phyloP scores from a whole-genome alignment of 2,113 vertebrate species.

The Corydoras maculifer region DNA sequence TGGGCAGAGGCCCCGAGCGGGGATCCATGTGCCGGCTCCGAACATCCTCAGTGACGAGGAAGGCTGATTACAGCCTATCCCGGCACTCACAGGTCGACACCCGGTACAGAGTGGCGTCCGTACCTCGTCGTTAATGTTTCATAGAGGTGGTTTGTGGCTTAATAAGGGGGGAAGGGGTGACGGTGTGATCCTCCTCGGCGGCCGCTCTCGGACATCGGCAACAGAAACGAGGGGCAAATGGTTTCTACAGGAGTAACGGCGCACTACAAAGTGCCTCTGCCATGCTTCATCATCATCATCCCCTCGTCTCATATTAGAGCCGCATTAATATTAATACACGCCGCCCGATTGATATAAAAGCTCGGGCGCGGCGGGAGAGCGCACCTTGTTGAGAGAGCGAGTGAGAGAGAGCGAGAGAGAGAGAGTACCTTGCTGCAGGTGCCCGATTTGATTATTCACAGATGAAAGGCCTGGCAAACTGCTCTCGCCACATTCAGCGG shows the following conservation, averaged over 20 bases:
- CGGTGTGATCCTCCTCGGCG: too few relatives aligned
- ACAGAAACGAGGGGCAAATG: not conserved
- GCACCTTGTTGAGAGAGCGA: conserved; percentile 5
- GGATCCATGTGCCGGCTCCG: too few relatives aligned
- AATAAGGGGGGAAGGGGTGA: too few relatives aligned
- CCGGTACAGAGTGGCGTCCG: too few relatives aligned
- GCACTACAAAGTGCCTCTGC: not conserved
- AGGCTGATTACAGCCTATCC: too few relatives aligned
- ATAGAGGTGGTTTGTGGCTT: too few relatives aligned
- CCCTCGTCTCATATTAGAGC: not conserved
- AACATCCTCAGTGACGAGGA: too few relatives aligned
- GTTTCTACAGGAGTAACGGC: not conserved
- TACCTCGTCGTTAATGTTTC: too few relatives aligned
- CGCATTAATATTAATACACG: conserved; percentile 23
- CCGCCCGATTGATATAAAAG: conserved; percentile 22
- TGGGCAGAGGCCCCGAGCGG: too few relatives aligned
- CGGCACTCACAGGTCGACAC: too few relatives aligned
- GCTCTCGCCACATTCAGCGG: conserved; percentile 15
- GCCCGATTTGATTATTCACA: conserved; percentile 60
- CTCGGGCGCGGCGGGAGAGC: not conserved
- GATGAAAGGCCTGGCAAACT: conserved; percentile 47
- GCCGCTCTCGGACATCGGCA: not conserved
- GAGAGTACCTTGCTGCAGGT: conserved; percentile 66
- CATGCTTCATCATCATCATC: conserved; percentile 19
- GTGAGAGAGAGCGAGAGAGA: not conserved